Evolutionary conservation across 2,113 vertebrate genomes (phyloP).

Genomic region (Porphyrio hochstetteri): DNA sequence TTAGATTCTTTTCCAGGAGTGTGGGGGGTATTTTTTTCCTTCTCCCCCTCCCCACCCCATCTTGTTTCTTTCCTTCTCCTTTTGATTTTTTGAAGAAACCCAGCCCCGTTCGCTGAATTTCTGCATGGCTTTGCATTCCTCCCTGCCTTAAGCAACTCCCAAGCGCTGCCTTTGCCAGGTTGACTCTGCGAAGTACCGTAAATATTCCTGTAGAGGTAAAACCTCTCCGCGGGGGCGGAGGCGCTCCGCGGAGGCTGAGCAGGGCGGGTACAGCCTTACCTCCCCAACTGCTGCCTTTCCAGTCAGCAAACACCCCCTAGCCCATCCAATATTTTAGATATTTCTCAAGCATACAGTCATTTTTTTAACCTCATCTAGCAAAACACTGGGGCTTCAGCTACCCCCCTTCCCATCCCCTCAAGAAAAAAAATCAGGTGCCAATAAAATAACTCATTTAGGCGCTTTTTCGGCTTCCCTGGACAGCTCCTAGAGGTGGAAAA

Average conservation of each 20-base stretch:
- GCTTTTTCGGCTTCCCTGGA: not conserved
- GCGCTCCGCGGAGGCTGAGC: not conserved
- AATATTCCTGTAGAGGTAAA: slow-evolving; percentile 46
- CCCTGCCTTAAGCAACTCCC: slow-evolving; percentile 13
- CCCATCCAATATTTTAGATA: not conserved
- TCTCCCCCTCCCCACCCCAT: no score
- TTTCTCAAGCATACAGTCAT: not conserved
- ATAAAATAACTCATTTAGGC: not conserved
- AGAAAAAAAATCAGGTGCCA: not conserved
- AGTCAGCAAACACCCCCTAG: not conserved
- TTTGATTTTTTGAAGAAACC: not conserved
- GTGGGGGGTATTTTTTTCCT: not conserved
- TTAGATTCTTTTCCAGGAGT: not conserved
- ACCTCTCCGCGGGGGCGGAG: not conserved
- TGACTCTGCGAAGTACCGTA: slow-evolving; percentile 41
- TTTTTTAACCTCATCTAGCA: not conserved
- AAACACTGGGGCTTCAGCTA: not conserved
- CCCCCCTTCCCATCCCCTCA: not conserved
- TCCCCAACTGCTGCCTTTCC: not conserved
- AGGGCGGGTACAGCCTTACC: not conserved
- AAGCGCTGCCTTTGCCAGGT: not conserved
- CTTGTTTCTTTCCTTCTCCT: fast-evolving
- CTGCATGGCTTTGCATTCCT: slow-evolving; percentile 2
- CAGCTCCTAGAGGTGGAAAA: not conserved
- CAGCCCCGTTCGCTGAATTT: not conserved